Conservation (phyloP, 2,888 invertebrate species). For the Tricholauxania praeusta region DNA sequence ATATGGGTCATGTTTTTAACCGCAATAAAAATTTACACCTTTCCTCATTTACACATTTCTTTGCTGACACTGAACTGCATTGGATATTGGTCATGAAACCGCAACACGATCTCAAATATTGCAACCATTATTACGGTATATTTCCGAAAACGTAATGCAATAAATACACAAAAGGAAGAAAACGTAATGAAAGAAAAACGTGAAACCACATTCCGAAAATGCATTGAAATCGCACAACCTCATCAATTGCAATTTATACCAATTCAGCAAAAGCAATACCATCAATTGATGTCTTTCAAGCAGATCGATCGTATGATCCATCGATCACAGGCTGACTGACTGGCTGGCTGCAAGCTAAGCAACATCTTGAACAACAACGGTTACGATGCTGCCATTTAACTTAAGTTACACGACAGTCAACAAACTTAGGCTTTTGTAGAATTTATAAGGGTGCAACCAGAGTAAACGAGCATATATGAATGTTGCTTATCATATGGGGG, state of each 20-base stretch:
- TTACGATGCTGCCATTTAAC: not conserved
- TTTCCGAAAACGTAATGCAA: slow-evolving; percentile 28
- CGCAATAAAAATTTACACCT: too few relatives aligned
- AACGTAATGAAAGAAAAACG: slow-evolving; percentile 8
- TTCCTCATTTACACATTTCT: not conserved
- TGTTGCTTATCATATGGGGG: too few relatives aligned
- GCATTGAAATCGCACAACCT: slow-evolving; percentile 39
- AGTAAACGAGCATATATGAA: too few relatives aligned
- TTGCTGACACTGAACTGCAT: not conserved
- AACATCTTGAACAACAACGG: not conserved
- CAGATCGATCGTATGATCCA: slow-evolving; percentile 37
- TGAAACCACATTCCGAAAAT: slow-evolving; percentile 27
- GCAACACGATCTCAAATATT: slow-evolving; percentile 38
- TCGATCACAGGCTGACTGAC: slow-evolving; percentile 24
- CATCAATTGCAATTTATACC: slow-evolving; percentile 52
- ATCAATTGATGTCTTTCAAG: slow-evolving; percentile 44
- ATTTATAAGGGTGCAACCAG: too few relatives aligned
- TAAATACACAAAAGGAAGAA: slow-evolving; percentile 20
- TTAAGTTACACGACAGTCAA: slow-evolving; percentile 22
- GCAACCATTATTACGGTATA: not conserved
- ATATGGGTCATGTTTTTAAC: too few relatives aligned
- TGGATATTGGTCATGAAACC: not conserved
- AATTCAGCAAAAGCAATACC: slow-evolving; percentile 52
- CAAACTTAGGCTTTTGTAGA: not conserved
- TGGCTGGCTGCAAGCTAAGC: not conserved